phyloP scores from a whole-genome alignment of 1,140 invertebrate genomes.

The roundworm (Caenorhabditis elegans) region WBcel235 BX284606.5:2736001-2736500 shows the following conservation, averaged over 20 bases:
- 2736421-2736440: not conserved
- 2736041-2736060: too few relatives aligned
- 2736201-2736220: constrained; percentile 48
- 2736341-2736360: not conserved
- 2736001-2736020: too few relatives aligned
- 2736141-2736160: constrained; percentile 37
- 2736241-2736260: constrained; percentile 26
- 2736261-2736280: not conserved
- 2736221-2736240: constrained; percentile 51
- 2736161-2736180: constrained; percentile 56
- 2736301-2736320: constrained; percentile 23
- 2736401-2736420: not conserved
- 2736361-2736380: not conserved
- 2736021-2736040: too few relatives aligned
- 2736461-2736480: not conserved
- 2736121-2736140: constrained; percentile 31
- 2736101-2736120: constrained; percentile 42
- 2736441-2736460: not conserved
- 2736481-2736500: constrained; percentile 23
- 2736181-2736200: constrained; percentile 57
- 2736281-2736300: constrained; percentile 5
- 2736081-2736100: constrained; percentile 44
- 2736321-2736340: not conserved
- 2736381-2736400: not conserved
- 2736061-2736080: constrained; percentile 24